Base-by-base conservation (phyloP, 2,888 invertebrate species). In the Pocota personata region DNA sequence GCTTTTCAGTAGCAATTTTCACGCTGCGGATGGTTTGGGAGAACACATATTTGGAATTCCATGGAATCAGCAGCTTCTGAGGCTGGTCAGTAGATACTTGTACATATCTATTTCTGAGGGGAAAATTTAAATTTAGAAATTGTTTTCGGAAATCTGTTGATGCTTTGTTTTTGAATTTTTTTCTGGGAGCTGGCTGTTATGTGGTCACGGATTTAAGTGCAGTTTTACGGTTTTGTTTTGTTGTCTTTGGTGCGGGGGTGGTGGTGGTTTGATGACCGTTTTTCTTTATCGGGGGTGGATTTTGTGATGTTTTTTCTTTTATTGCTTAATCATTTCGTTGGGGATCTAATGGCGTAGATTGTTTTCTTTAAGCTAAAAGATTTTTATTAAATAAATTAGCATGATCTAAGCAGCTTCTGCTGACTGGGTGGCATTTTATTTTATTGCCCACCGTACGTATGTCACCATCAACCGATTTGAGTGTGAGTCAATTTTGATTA, bases 161-260 rank as follows among this genome's bases (percentile, higher is more conserved):
- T 10, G n/a, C 27, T 71, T 35, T 30, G 19, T 24, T 35, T 71
- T 60, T 35, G 48, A 24, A 16, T 27, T n/a, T 0, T 57, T 46
- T 71, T 46, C 32, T 12, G 24, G n/a, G 19, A 16, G 40, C 10
- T 12, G 55, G 30, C 3, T 67, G 60, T 77, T 69, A 52, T 77
- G 4, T 24, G n/a, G 77, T 69, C 77, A 69, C 60, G 43, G 43
- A 52, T 77, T 77, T 77, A 43, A 67, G 60, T 77, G 77, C 77
- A 69, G 50, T 77, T 69, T 77, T 77, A 60, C 52, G 77, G 58
- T 50, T 60, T 69, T 77, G 77, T 77, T 69, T 76, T 58, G 48
- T 14, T 19, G 24, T 43, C 58, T 14, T 16, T 24, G 21, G 24
- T 58, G 67, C 14, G 60, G 77, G 58, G 40, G 67, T 35, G 46